Evolutionary conservation across 2,797 vertebrate genomes (phyloP).

Genomic region (Smutsia temminckii): DNA sequence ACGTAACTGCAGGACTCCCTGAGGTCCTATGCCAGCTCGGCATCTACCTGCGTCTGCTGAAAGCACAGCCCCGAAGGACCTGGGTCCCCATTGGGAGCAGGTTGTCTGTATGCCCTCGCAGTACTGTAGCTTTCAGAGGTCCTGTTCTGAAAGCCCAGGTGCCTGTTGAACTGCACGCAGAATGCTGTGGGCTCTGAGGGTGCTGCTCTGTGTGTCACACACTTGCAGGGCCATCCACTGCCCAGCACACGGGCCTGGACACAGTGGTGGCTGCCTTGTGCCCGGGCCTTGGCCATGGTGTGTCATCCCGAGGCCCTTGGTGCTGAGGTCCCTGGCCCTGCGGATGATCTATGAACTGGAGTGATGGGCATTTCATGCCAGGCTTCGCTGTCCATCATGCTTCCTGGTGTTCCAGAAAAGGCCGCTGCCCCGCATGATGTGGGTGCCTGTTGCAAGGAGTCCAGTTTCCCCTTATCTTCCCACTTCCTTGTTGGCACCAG

Average conservation of each 20-base stretch:
- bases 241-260: neutral
- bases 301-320: neutral
- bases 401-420: neutral
- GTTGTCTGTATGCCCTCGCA: neutral
- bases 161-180: rapidly evolving
- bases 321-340: neutral
- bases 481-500: no score
- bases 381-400: rapidly evolving
- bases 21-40: neutral
- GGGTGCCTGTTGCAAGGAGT: rapidly evolving
- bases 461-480: no score
- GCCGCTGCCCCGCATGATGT: rapidly evolving
- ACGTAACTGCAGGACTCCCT: neutral
- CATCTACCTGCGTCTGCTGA: neutral
- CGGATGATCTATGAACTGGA: neutral
- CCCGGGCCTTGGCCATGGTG: neutral
- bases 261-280: rapidly evolving
- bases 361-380: rapidly evolving
- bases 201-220: rapidly evolving
- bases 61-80: neutral
- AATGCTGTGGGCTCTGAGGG: rapidly evolving
- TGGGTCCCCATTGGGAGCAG: neutral
- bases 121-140: neutral
- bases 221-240: neutral
- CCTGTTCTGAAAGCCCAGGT: neutral